Evolutionary conservation across 1,140 invertebrate species (phyloP).

Genomic region (Drosophila nannoptera): DNA sequence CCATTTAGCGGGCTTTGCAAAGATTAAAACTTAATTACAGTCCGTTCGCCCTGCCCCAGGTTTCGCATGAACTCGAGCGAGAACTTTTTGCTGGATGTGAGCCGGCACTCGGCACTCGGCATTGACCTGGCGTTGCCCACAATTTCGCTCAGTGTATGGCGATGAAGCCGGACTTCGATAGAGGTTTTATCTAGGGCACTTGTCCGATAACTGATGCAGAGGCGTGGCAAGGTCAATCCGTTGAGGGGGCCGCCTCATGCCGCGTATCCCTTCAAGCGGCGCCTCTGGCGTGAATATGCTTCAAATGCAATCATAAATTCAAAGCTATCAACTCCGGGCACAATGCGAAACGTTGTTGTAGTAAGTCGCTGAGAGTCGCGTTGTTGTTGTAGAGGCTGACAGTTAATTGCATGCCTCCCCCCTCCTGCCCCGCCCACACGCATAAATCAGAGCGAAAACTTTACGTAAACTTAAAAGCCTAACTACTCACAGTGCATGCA

Average conservation of each 20-base stretch:
- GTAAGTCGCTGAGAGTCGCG: conserved; percentile 6
- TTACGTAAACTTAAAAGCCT: conserved; percentile 37
- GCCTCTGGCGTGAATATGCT: conserved; percentile 15
- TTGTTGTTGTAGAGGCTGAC: conserved; percentile 23
- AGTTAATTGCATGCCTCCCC: conserved; percentile 31
- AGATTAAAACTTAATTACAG: conserved; percentile 56
- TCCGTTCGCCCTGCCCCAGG: neutral
- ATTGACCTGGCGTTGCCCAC: no score
- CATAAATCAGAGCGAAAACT: conserved; percentile 31
- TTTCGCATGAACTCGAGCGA: no score
- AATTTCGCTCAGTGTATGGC: conserved; percentile 14
- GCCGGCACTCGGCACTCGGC: no score
- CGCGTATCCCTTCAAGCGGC: neutral
- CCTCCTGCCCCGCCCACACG: conserved; percentile 10
- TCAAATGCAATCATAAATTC: conserved; percentile 46
- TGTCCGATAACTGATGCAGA: conserved; percentile 30
- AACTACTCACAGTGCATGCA: conserved; percentile 3
- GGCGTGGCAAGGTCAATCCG: conserved; percentile 37
- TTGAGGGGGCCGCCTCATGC: neutral
- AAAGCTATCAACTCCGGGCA: conserved; percentile 39
- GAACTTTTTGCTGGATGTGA: no score
- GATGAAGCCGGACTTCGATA: conserved; percentile 27
- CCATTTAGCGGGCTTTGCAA: conserved; percentile 28
- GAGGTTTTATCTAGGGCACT: conserved; percentile 36
- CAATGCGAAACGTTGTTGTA: conserved; percentile 39